Conservation (phyloP, 2,113 vertebrate species). For the Tragelaphus imberbis region DNA sequence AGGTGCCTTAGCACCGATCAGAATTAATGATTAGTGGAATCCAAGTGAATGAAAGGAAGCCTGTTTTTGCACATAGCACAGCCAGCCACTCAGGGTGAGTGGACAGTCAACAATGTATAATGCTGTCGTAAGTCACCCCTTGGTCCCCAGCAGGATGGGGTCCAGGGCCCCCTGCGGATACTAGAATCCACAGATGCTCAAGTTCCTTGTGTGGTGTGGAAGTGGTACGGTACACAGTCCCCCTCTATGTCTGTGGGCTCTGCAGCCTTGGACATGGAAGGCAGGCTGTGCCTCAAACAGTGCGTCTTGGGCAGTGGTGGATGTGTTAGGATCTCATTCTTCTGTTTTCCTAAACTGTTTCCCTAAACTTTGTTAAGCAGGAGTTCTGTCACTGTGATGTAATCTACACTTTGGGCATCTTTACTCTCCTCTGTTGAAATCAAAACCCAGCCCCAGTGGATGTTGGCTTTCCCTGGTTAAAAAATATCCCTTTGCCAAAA, state of each 20-base stretch:
- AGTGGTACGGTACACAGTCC: not conserved
- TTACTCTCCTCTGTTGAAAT: not conserved
- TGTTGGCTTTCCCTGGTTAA: not conserved
- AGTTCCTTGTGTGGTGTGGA: not conserved
- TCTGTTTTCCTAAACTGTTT: not conserved
- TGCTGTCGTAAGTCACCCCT: not conserved
- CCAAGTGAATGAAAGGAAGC: not conserved
- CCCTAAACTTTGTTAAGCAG: no score
- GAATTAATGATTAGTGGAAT: not conserved
- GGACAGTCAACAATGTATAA: no score
- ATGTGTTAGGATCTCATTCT: not conserved
- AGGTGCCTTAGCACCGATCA: not conserved
- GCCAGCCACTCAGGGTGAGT: not conserved
- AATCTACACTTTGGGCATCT: not conserved
- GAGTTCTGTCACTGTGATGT: not conserved
- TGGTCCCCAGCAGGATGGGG: not conserved
- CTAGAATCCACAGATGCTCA: not conserved
- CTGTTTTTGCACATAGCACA: not conserved
- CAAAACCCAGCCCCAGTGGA: not conserved
- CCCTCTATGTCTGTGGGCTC: not conserved
- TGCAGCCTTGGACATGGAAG: not conserved
- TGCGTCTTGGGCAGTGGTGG: not conserved
- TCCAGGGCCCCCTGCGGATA: not conserved
- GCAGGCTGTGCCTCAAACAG: not conserved
- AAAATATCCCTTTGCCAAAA: not conserved